Conservation (phyloP, 2,113 vertebrate species). For the Pseudopipra pipra region DNA sequence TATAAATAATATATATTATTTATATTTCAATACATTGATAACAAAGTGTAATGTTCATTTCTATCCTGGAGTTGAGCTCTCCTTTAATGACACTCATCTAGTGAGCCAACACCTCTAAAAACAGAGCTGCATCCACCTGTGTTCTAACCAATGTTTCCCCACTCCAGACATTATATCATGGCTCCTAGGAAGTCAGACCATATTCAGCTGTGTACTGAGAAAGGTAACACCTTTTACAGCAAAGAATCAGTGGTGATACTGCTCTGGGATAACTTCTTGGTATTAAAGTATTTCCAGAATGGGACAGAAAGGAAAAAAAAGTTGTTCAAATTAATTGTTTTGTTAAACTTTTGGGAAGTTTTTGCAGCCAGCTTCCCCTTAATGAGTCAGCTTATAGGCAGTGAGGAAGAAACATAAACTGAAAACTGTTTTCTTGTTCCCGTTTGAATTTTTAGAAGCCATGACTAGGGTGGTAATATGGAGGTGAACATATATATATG, state of each 20-base stretch:
- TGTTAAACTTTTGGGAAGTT: neutral
- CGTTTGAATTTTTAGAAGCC: neutral
- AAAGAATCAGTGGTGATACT: neutral
- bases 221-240: neutral
- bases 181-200: neutral
- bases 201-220: neutral
- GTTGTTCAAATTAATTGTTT: neutral
- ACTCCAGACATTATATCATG: neutral
- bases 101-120: neutral
- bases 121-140: neutral
- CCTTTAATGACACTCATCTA: neutral
- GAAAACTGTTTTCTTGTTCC: neutral
- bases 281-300: neutral
- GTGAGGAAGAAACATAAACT: neutral
- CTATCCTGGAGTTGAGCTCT: neutral
- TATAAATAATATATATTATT: neutral
- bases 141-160: neutral
- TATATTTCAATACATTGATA: neutral
- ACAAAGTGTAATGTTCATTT: fast-evolving
- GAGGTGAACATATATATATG: fast-evolving
- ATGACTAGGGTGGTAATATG: no score
- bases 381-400: neutral
- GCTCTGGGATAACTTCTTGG: neutral
- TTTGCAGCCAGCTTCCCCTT: neutral
- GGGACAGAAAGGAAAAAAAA: neutral